Percentiles rank a stretch among this genome's conserved stretches.
These are phyloP conservation scores for Hozukius guyotensis DNA, from an alignment of 2,797 vertebrate species.

Conservation along the genomic window DNA sequence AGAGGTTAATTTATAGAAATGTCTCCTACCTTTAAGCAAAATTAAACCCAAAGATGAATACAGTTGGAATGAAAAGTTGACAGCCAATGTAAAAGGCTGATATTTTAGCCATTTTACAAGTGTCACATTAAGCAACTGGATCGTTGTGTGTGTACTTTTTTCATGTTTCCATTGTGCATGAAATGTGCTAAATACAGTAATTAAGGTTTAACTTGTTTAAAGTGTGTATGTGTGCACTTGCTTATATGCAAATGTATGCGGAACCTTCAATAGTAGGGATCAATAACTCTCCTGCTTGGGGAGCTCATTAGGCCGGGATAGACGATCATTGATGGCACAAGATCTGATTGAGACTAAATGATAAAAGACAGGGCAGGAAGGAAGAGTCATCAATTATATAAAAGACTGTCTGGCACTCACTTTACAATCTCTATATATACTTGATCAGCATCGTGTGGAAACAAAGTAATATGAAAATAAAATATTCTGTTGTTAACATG, in stretches of 20 bases:
- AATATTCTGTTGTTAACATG: background rate
- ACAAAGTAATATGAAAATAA: background rate
- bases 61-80: too few relatives aligned
- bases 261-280: constrained; percentile 31
- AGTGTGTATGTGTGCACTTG: background rate
- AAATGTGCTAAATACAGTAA: background rate
- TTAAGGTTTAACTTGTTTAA: background rate
- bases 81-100: too few relatives aligned
- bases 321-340: constrained; percentile 28
- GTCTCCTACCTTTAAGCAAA: too few relatives aligned
- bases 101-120: too few relatives aligned
- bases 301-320: constrained; percentile 40
- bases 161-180: too few relatives aligned
- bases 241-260: constrained; percentile 23
- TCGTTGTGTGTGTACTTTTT: too few relatives aligned
- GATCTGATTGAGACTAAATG: constrained; percentile 30
- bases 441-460: background rate
- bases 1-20: too few relatives aligned
- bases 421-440: background rate
- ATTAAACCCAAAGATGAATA: too few relatives aligned
- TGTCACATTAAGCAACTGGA: too few relatives aligned
- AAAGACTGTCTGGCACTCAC: background rate
- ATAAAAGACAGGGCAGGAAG: background rate
- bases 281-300: constrained; percentile 33
- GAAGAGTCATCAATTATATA: background rate